Percentiles rank a stretch among this genome's conserved stretches.
phyloP scores from a whole-genome alignment of 2,888 invertebrate species.

The Pharmacophagus antenor region DNA sequence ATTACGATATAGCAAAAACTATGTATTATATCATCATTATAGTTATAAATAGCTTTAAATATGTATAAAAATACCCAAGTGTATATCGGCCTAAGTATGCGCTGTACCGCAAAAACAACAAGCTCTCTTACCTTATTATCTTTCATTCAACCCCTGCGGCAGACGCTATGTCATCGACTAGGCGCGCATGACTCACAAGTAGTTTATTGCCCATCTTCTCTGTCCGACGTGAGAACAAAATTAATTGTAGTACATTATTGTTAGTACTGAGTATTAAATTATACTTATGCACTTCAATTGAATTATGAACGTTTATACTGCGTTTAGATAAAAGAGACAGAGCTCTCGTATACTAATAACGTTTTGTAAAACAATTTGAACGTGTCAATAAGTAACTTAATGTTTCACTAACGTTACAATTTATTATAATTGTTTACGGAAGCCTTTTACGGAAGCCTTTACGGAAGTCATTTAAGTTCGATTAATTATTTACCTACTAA shows the following conservation, averaged over 20 bases:
- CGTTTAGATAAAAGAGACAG: not conserved
- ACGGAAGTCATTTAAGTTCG: too few relatives aligned
- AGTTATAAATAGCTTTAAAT: slow-evolving; percentile 10
- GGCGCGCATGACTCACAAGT: slow-evolving; percentile 51
- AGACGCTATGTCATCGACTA: slow-evolving; percentile 48
- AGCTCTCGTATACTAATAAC: too few relatives aligned
- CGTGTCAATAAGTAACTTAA: too few relatives aligned
- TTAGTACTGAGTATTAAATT: not conserved
- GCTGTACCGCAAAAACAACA: slow-evolving; percentile 42
- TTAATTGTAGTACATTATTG: slow-evolving; percentile 4
- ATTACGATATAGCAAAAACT: not conserved
- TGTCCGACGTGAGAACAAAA: slow-evolving; percentile 29
- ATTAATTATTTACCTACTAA: too few relatives aligned
- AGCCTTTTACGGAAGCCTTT: too few relatives aligned
- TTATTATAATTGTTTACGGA: too few relatives aligned
- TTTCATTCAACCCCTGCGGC: slow-evolving; percentile 56
- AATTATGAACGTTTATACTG: not conserved
- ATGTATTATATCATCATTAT: not conserved
- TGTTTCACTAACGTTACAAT: too few relatives aligned
- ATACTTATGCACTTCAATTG: not conserved
- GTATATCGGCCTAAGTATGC: slow-evolving; percentile 26
- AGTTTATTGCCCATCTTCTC: slow-evolving; percentile 43
- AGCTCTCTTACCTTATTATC: slow-evolving; percentile 41
- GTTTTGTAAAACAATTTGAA: too few relatives aligned
- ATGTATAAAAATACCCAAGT: slow-evolving; percentile 16